phyloP scores from a whole-genome alignment of 2,113 vertebrate species.

The Sturnus vulgaris region DNA sequence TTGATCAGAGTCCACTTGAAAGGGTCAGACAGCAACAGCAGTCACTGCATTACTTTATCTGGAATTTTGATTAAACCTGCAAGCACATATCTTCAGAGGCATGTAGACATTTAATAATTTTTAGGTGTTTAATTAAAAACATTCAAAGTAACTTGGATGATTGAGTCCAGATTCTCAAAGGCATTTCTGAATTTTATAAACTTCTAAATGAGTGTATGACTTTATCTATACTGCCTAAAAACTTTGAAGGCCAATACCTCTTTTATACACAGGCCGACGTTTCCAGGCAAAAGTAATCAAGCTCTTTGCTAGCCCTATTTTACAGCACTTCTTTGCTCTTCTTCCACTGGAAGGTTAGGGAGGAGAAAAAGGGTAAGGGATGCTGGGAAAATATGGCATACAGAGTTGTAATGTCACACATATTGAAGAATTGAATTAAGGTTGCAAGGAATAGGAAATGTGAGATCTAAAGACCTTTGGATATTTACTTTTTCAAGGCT shows the following conservation, averaged over 20 bases:
- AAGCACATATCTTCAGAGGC: neutral
- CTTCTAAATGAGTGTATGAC: neutral
- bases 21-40: neutral
- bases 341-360: neutral
- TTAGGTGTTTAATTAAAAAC: neutral
- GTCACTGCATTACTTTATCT: neutral
- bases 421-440: neutral
- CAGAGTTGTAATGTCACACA: neutral
- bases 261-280: neutral
- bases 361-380: fast-evolving
- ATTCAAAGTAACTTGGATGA: neutral
- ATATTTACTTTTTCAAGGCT: neutral
- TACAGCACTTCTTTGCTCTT: neutral
- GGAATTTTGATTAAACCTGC: neutral
- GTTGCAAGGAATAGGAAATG: neutral
- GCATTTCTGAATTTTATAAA: neutral
- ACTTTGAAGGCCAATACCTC: neutral
- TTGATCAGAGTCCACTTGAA: neutral
- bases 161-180: neutral
- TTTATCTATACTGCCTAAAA: neutral
- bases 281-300: neutral
- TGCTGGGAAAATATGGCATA: neutral
- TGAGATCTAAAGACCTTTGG: neutral
- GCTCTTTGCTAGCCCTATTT: neutral
- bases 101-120: neutral